Base-by-base conservation (phyloP, 2,888 invertebrate species). In the Abscondita cerata region DNA sequence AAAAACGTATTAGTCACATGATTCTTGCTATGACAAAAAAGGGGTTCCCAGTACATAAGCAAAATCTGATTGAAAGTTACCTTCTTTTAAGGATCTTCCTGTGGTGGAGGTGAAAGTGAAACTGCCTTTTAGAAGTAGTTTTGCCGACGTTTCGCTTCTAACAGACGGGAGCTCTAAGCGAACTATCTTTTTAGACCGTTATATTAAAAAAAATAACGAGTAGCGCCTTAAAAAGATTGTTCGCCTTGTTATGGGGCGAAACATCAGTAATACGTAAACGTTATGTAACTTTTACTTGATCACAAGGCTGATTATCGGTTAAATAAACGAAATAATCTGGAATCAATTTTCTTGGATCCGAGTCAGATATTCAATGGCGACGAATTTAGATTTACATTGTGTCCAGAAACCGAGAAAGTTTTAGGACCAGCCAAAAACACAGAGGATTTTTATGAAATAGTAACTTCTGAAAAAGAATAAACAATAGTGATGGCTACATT, bases 11-110 rank as follows among this genome's bases (percentile, higher is more conserved):
- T 57, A 51, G 57, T 57, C 34, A 57, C 50, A 57, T 57, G 57
- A 57, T 57, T 57, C 51, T 51, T 50, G 50, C 57, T 16, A 57
- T 57, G 51, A 38, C 57, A 20, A 57, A 51, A 48, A 57, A 1
- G 16, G 44, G 18, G n/a, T 44, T 44, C 19, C 18, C 18, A 1
- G 16, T 44, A 44, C 18, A 44, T n/a, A 44, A 44, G n/a, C 18
- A 19, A 25, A 25, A 25, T 25, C 25, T 25, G 25, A 25, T 25
- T n/a, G n/a, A n/a, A n/a, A n/a, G n/a, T n/a, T n/a, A n/a, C n/a
- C n/a, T n/a, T n/a, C n/a, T n/a, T n/a, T n/a, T n/a, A n/a, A n/a
- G n/a, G n/a, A n/a, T n/a, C n/a, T n/a, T n/a, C n/a, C n/a, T n/a
- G n/a, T n/a, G n/a, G n/a, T n/a, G n/a, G n/a, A n/a, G n/a, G n/a